Conservation (phyloP, 2,888 invertebrate genomes). For the Eupithecia vulgata region DNA sequence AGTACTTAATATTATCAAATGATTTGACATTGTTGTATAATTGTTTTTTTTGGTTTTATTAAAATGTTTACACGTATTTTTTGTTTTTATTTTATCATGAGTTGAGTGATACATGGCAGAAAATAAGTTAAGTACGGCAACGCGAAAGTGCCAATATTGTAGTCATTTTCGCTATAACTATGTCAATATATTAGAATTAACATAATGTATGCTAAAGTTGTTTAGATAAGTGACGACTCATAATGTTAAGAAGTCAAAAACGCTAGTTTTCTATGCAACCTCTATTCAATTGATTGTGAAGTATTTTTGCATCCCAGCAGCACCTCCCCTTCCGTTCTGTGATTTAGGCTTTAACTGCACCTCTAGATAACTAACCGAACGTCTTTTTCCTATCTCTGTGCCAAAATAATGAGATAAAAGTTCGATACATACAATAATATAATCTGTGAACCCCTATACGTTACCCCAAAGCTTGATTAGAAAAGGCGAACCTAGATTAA, state of each 20-base stretch:
- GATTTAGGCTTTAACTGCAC: conserved; percentile 78
- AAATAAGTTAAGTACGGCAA: conserved; percentile 43
- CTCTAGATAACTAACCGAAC: conserved; percentile 59
- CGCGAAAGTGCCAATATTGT: conserved; percentile 65
- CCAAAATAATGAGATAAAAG: conserved; percentile 70
- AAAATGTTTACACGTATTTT: conserved; percentile 73
- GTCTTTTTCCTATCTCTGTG: conserved; percentile 74
- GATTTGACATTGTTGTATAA: conserved; percentile 65
- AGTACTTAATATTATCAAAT: conserved; percentile 63
- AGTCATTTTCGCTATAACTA: conserved; percentile 69
- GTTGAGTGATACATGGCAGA: conserved; percentile 45
- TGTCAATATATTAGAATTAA: conserved; percentile 60
- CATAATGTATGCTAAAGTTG: conserved; percentile 35
- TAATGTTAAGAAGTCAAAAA: conserved; percentile 36
- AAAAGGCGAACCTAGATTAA: conserved; percentile 46
- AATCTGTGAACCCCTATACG: conserved; percentile 12
- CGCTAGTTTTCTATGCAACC: conserved; percentile 67
- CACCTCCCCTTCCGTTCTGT: conserved; percentile 79
- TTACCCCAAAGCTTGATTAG: conserved; percentile 18
- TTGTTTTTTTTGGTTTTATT: conserved; percentile 69
- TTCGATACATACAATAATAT: conserved; percentile 33
- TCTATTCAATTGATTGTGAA: conserved; percentile 44
- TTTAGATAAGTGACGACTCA: conserved; percentile 35
- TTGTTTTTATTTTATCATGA: conserved; percentile 56
- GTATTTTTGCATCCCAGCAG: conserved; percentile 77